Base-by-base conservation (phyloP, 1,140 invertebrate species). In the Papilio polytes region DNA sequence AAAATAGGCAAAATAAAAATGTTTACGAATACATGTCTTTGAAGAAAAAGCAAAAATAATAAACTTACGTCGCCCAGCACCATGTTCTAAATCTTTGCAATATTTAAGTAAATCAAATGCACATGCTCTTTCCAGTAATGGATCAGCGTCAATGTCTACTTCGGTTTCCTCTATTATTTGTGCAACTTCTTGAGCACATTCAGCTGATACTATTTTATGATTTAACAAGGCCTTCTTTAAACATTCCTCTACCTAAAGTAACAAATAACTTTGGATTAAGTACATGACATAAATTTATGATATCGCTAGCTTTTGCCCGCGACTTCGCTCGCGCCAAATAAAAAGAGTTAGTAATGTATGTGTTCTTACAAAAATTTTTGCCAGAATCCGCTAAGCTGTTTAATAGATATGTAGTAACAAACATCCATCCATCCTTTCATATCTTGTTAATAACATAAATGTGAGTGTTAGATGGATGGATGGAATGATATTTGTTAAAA, bases 91-190 rank as follows among this genome's bases (percentile, higher is more conserved):
- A 89, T 98, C 96, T 84, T 96, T 96, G 92, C 99, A 99, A 89
- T 97, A 98, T 87, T 97, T 97, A n/a, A 97, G 95, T 12, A 99
- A 95, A 92, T 98, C 98, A 7, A 98, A 92, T 48, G 97, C 96
- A 91, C 98, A 98, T 2, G 97, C 97, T 83, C 96, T 95, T 89
- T 98, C 97, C 48, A 98, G 90, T 73, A 98, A 90, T 1, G 98
- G 98, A 96, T 98, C 98, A 1, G 97, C 97, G 82, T 98, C 97
- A 79, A 98, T 98, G 87, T 98, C 98, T 0, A 97, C 97, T 89
- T 97, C 97, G 1, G 96, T 96, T 92, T 98, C 97, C 88, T 97
- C 97, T 82, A 98, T 97, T 82, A 98, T 95, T 94, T 97, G 96
- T 1, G 97, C 98, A 41, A 99, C 96, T 95, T 99, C 98, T 81